phyloP scores from a whole-genome alignment of 2,113 vertebrate genomes.

The Aphelocoma coerulescens region DNA sequence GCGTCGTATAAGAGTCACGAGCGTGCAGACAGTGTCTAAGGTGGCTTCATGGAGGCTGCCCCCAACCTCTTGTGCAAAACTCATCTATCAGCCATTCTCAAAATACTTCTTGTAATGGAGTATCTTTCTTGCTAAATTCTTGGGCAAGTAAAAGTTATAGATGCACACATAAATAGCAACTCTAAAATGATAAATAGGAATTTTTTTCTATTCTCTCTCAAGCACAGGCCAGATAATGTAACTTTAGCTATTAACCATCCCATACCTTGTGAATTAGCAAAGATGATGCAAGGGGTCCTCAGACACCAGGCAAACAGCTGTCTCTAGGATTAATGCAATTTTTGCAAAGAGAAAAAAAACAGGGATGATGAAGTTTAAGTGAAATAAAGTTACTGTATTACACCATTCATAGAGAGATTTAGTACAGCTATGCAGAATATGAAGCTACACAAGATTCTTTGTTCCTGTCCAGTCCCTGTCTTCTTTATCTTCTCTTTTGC shows the following conservation, averaged over 20 bases:
- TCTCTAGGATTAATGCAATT: background rate
- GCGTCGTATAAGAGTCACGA: background rate
- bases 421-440: background rate
- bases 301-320: background rate
- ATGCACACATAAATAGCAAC: background rate
- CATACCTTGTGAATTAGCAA: background rate
- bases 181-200: background rate
- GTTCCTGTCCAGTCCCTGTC: background rate
- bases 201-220: background rate
- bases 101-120: background rate
- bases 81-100: background rate
- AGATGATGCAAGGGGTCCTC: background rate
- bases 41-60: background rate
- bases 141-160: background rate
- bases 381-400: background rate
- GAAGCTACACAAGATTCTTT: background rate
- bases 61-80: background rate
- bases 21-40: background rate
- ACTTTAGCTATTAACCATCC: background rate
- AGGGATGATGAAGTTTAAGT: background rate
- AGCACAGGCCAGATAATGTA: background rate
- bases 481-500: background rate
- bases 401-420: background rate
- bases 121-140: background rate
- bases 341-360: background rate